Conservation (phyloP, 2,113 vertebrate genomes). For the Lampris megalopsis region DNA sequence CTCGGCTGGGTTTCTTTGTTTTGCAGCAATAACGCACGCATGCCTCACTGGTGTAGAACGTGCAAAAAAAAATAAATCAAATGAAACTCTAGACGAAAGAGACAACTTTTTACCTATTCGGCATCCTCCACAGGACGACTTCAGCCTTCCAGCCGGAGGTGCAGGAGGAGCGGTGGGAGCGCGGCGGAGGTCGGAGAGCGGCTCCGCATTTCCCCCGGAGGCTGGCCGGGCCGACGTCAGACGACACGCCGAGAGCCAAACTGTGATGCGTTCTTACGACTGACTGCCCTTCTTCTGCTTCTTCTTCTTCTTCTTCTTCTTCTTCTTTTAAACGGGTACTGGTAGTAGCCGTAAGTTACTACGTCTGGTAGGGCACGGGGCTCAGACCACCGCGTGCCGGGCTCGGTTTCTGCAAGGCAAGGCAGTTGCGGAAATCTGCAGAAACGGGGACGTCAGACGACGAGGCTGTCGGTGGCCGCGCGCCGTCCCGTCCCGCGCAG, state of each 20-base stretch:
- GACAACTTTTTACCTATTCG: constrained; percentile 55
- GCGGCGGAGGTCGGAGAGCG: constrained; percentile 67
- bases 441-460: background rate
- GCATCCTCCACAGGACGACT: constrained; percentile 67
- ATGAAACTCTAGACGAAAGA: background rate
- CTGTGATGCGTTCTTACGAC: too few species aligned
- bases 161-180: constrained; percentile 39
- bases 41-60: too few species aligned
- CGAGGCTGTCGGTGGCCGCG: too few species aligned
- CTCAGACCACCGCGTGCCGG: too few species aligned
- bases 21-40: too few species aligned
- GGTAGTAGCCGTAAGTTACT: too few species aligned
- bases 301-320: too few species aligned
- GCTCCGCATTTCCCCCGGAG: constrained; percentile 59
- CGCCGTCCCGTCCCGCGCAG: constrained; percentile 7
- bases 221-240: background rate
- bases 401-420: background rate
- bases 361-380: too few species aligned
- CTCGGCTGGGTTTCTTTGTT: too few species aligned
- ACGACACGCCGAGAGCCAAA: too few species aligned
- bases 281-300: too few species aligned
- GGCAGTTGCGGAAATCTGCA: background rate
- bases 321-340: too few species aligned
- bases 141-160: constrained; percentile 43
- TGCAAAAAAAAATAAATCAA: background rate